Conservation (phyloP, 2,888 invertebrate species). For the Nymphalis c-album region DNA sequence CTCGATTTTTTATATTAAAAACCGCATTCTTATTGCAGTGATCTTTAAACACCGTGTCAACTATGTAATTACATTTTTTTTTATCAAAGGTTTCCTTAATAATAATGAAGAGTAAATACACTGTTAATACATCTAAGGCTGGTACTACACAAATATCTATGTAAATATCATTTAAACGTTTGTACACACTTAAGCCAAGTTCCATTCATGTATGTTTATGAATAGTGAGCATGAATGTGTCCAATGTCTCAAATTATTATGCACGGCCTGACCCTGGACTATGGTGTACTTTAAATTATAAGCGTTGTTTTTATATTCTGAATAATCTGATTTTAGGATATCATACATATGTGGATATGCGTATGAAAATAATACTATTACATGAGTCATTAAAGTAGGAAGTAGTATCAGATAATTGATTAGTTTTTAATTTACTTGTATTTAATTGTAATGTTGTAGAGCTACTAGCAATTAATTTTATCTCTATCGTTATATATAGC, state of each 20-base stretch:
- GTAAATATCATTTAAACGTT: conserved; percentile 11
- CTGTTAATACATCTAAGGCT: background rate
- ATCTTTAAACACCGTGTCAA: too few relatives aligned
- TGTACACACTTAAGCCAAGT: conserved; percentile 7
- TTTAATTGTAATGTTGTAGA: background rate
- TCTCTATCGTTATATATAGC: background rate
- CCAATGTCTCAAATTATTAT: conserved; percentile 15
- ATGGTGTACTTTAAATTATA: conserved; percentile 1
- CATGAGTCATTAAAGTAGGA: background rate
- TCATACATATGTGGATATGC: background rate
- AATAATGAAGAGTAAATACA: too few relatives aligned
- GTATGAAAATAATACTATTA: background rate
- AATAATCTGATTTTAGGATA: background rate
- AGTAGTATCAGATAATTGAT: background rate
- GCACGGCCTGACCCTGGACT: conserved; percentile 16
- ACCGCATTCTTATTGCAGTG: too few relatives aligned
- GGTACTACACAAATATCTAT: conserved; percentile 3
- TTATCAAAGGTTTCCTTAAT: too few relatives aligned
- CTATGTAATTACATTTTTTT: too few relatives aligned
- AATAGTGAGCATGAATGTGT: conserved; percentile 18
- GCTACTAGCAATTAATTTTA: background rate
- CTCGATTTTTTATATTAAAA: too few relatives aligned
- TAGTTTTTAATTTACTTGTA: background rate
- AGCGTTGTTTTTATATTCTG: background rate
- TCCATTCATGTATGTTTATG: conserved; percentile 24